phyloP scores from a whole-genome alignment of 2,113 vertebrate genomes.

The Muscicapa adusta region DNA sequence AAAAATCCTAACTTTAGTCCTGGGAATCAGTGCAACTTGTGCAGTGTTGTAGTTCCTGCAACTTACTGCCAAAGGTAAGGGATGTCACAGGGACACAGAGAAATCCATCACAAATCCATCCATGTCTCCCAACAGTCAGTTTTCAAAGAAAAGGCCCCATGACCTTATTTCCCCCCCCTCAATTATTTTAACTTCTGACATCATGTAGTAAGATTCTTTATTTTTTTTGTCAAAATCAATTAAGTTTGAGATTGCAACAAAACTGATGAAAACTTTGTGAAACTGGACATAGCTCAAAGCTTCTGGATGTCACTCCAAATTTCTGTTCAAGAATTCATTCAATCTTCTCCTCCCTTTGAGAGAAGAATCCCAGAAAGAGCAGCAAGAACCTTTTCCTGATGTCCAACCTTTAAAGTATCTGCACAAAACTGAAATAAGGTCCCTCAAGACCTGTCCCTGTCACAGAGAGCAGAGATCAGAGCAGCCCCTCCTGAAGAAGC shows the following conservation, averaged over 20 bases:
- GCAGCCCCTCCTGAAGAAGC: neutral
- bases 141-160: neutral
- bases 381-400: neutral
- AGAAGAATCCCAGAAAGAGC: neutral
- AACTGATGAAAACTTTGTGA: neutral
- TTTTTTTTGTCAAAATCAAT: neutral
- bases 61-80: neutral
- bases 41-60: neutral
- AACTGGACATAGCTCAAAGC: neutral
- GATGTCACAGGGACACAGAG: neutral
- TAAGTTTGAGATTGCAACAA: neutral
- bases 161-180: fast-evolving
- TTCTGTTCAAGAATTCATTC: neutral
- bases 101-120: neutral
- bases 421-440: neutral
- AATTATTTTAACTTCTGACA: neutral
- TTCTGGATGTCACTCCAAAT: neutral
- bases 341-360: neutral
- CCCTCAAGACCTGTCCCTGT: neutral
- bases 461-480: neutral
- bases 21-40: neutral
- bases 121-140: neutral
- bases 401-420: neutral
- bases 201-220: fast-evolving
- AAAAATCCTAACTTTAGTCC: neutral